phyloP scores from a whole-genome alignment of 2,888 invertebrate genomes.

The Leucophenga maculata region DNA sequence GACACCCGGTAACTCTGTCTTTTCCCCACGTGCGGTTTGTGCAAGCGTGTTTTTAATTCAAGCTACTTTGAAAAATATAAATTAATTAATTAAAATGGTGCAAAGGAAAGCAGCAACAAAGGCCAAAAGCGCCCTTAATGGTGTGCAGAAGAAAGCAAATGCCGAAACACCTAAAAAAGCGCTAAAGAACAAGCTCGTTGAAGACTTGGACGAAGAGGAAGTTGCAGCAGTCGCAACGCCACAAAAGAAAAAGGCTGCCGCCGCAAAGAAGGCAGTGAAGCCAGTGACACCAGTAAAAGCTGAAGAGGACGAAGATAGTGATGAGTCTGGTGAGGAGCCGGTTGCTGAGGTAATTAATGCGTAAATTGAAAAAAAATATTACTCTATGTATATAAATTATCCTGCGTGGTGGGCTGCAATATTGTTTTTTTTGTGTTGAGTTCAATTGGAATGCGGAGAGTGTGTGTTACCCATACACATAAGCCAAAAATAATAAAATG shows the following conservation, averaged over 20 bases:
- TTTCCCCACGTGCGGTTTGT: constrained; percentile 50
- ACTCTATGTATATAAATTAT: not conserved
- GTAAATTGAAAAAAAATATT: not conserved
- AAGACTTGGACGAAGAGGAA: constrained; percentile 35
- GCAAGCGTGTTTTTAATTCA: constrained; percentile 38
- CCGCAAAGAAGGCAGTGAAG: constrained; percentile 38
- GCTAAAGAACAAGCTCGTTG: constrained; percentile 37
- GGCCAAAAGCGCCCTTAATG: constrained; percentile 34
- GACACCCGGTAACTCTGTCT: constrained; percentile 7
- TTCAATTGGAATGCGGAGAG: too few relatives aligned
- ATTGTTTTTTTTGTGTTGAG: too few relatives aligned
- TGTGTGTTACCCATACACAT: too few relatives aligned
- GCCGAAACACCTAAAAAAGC: constrained; percentile 36
- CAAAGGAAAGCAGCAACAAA: constrained; percentile 45
- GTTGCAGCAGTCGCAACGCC: constrained; percentile 27
- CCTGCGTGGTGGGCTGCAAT: too few relatives aligned
- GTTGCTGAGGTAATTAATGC: constrained; percentile 40
- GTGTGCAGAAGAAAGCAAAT: constrained; percentile 35
- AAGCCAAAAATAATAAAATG: too few relatives aligned
- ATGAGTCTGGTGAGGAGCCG: constrained; percentile 41
- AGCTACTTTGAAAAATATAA: not conserved
- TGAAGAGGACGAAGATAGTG: constrained; percentile 47
- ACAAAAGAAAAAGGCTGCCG: constrained; percentile 20
- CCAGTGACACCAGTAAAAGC: constrained; percentile 28
- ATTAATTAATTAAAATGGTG: constrained; percentile 46